A percentile compares a stretch with the other conserved stretches of the same genome.
Evolutionary conservation across 2,797 vertebrate genomes (phyloP).

Genomic region (Tadarida brasiliensis): DNA sequence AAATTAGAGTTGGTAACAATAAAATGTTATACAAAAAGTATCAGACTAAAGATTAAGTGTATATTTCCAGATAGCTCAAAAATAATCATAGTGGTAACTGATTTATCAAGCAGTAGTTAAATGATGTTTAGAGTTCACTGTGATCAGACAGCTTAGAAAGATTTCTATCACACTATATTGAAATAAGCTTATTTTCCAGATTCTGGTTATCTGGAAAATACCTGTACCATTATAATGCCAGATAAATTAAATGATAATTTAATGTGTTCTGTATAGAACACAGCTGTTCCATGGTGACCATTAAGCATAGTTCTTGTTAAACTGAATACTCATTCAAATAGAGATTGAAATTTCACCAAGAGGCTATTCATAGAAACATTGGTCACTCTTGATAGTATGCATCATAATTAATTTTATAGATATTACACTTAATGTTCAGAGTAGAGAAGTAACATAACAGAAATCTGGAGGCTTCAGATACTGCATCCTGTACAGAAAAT

Average conservation of each 20-base stretch:
- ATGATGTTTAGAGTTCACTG: neutral
- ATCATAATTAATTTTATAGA: slow-evolving; percentile 73
- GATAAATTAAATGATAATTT: slow-evolving; percentile 67
- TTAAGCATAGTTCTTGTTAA: slow-evolving; percentile 67
- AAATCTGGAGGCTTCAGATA: slow-evolving; percentile 31
- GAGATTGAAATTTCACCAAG: slow-evolving; percentile 63
- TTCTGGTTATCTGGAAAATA: slow-evolving; percentile 66
- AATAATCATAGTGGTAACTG: slow-evolving; percentile 34
- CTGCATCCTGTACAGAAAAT: slow-evolving; percentile 46
- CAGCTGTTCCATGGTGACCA: slow-evolving; percentile 46
- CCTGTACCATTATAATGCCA: neutral
- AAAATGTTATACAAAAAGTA: neutral
- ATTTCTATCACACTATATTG: neutral
- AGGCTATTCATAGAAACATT: slow-evolving; percentile 52
- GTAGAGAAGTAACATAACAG: slow-evolving; percentile 32
- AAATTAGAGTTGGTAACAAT: slow-evolving; percentile 49
- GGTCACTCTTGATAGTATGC: slow-evolving; percentile 57
- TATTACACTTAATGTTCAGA: slow-evolving; percentile 56
- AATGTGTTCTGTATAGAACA: slow-evolving; percentile 53
- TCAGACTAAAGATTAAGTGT: neutral
- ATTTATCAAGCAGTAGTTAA: slow-evolving; percentile 34
- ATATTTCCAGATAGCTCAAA: neutral
- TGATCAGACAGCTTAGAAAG: slow-evolving; percentile 50
- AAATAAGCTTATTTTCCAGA: slow-evolving; percentile 59
- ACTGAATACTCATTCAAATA: slow-evolving; percentile 56